Evolutionary conservation across 92 coral and sea anemone species (phyloP).

Genomic region (Actinernus sp.): DNA sequence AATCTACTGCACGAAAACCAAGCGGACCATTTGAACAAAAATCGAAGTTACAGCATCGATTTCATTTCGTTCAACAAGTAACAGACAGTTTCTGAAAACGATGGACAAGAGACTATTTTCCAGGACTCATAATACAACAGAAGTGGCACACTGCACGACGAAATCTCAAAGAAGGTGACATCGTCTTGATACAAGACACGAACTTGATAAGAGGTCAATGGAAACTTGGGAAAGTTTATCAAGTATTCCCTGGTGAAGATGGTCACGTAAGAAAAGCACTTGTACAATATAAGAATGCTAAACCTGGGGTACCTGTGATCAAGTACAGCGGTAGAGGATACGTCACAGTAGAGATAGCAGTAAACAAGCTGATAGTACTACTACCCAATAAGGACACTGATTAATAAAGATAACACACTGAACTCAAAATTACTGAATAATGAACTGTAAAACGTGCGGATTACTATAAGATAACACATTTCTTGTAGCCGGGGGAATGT

Average conservation of each 20-base stretch:
- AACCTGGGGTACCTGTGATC: constrained; percentile 42
- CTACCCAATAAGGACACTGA: too few species aligned
- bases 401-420: too few species aligned
- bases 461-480: too few species aligned
- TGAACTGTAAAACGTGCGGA: too few species aligned
- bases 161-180: constrained; percentile 12
- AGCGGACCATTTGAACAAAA: constrained; percentile 50
- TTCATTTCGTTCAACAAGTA: constrained; percentile 20
- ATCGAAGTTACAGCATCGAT: constrained; percentile 5
- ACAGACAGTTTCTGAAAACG: constrained; percentile 28
- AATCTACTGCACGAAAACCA: constrained; percentile 49
- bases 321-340: constrained; percentile 41
- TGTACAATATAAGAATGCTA: constrained; percentile 54
- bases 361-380: constrained; percentile 43
- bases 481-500: too few species aligned
- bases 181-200: constrained; percentile 21
- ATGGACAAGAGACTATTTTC: constrained; percentile 33
- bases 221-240: constrained; percentile 36
- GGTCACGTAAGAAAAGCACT: constrained; percentile 56
- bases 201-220: constrained; percentile 37
- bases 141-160: constrained; percentile 32
- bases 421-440: too few species aligned
- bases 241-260: constrained; percentile 32
- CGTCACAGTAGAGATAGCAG: constrained; percentile 53
- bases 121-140: constrained; percentile 23